phyloP scores from a whole-genome alignment of 2,113 vertebrate species.

The Lycaon pictus region DNA sequence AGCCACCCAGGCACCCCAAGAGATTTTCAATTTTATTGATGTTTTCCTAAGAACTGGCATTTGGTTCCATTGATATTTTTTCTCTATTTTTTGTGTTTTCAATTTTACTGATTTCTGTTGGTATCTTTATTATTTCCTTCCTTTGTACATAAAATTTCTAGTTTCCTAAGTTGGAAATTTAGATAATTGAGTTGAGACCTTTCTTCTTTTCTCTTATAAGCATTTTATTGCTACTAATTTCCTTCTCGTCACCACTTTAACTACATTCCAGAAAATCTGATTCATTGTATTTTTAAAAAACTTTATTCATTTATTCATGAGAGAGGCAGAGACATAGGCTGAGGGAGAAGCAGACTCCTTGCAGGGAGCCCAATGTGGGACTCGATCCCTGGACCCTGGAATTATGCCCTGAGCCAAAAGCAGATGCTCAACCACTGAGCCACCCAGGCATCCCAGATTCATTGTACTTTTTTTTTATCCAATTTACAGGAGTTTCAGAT shows the following conservation, averaged over 20 bases:
- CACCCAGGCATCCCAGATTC: neutral
- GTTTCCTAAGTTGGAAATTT: neutral
- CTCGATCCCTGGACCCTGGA: too few species aligned
- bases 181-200: neutral
- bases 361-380: too few species aligned
- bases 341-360: too few species aligned
- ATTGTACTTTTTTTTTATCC: constrained; percentile 1
- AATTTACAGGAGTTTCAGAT: neutral
- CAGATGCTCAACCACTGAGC: too few species aligned
- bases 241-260: neutral
- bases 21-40: neutral
- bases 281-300: neutral
- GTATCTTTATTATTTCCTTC: neutral
- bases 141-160: neutral
- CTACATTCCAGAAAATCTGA: neutral
- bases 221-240: neutral
- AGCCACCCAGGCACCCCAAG: too few species aligned
- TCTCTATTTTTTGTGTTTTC: neutral
- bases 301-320: too few species aligned
- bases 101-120: neutral
- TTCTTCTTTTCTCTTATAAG: neutral
- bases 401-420: too few species aligned
- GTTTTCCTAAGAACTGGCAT: neutral
- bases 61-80: neutral
- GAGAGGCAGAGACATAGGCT: too few species aligned